Evolutionary conservation across 2,113 vertebrate genomes (phyloP).

Genomic region (Clarias magur): DNA sequence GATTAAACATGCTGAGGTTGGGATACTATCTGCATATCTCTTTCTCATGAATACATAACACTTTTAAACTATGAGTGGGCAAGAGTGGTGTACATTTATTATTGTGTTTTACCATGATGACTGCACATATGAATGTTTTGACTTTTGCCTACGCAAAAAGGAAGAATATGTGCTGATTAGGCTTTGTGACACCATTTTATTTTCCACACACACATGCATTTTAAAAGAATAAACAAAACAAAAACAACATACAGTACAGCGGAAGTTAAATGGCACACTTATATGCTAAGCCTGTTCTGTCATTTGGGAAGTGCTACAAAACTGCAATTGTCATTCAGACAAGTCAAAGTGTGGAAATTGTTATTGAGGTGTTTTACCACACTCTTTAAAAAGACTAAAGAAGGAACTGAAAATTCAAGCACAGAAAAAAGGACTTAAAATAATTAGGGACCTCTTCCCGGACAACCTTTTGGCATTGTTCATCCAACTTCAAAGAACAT

Average conservation of each 20-base stretch:
- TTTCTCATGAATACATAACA: not conserved
- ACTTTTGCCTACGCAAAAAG: not conserved
- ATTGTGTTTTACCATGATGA: not conserved
- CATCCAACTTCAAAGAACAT: not conserved
- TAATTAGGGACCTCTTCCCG: not conserved
- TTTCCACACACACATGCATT: not conserved
- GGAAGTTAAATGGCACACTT: not conserved
- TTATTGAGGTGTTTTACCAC: not conserved
- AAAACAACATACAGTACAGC: not conserved
- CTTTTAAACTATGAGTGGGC: not conserved
- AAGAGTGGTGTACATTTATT: not conserved
- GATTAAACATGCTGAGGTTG: not conserved
- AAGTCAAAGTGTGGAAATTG: not conserved
- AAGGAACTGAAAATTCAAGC: not conserved
- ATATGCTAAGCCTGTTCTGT: not conserved
- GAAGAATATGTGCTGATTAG: not conserved
- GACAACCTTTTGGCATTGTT: not conserved
- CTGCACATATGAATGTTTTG: not conserved
- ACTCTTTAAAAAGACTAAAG: not conserved
- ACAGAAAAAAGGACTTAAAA: not conserved
- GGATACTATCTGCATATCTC: not conserved
- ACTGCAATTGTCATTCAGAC: not conserved
- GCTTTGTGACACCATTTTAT: no score
- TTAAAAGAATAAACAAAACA: no score
- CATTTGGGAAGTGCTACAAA: not conserved